Conservation (phyloP, 2,113 vertebrate species). For the Nannospalax galili region DNA sequence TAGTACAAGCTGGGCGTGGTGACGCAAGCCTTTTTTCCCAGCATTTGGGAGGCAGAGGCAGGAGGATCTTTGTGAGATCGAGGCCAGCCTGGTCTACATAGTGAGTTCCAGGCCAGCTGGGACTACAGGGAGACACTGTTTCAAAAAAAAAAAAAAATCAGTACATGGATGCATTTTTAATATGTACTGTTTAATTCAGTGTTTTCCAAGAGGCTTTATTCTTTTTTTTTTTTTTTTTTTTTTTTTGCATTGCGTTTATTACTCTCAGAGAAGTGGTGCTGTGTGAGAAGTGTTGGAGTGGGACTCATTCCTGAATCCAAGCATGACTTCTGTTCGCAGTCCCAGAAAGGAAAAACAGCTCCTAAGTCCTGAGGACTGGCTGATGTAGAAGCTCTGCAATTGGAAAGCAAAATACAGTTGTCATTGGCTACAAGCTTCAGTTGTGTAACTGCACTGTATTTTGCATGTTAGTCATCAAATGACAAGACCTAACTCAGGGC, state of each 20-base stretch:
- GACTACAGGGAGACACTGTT: no score
- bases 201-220: constrained; percentile 18
- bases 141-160: no score
- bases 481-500: background rate
- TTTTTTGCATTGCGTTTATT: background rate
- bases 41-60: no score
- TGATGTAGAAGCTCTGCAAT: background rate
- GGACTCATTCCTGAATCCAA: background rate
- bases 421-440: background rate
- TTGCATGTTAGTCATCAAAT: background rate
- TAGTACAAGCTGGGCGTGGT: no score
- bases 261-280: background rate
- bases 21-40: no score
- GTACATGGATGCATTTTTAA: background rate
- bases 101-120: no score
- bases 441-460: background rate
- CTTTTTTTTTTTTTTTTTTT: background rate
- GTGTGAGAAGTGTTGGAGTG: background rate
- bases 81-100: no score
- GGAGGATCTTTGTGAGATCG: no score
- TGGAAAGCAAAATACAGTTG: background rate
- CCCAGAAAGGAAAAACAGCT: background rate
- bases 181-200: background rate
- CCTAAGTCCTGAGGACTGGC: background rate
- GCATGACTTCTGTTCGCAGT: background rate